phyloP scores from a whole-genome alignment of 2,113 vertebrate species.

The Oxyura jamaicensis region DNA sequence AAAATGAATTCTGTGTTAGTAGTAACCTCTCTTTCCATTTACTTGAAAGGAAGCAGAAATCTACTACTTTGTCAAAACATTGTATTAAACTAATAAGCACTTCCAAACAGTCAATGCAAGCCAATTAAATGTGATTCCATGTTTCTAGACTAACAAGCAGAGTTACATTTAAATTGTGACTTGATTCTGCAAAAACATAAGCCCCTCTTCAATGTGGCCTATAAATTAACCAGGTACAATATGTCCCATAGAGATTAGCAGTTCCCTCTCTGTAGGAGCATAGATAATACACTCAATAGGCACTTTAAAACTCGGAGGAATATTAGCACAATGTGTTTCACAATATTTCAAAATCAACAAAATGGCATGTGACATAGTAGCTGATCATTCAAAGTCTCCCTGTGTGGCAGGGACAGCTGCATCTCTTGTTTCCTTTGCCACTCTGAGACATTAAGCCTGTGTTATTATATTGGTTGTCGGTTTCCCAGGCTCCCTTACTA shows the following conservation, averaged over 20 bases:
- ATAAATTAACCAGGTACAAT: neutral
- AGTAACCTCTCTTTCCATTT: neutral
- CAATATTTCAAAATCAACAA: neutral
- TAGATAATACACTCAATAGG: neutral
- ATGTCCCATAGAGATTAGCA: neutral
- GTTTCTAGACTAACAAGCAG: slow-evolving; percentile 41
- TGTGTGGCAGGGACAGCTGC: neutral
- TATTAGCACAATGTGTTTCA: neutral
- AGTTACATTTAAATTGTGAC: slow-evolving; percentile 6
- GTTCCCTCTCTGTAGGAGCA: neutral
- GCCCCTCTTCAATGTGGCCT: neutral
- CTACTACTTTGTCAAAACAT: slow-evolving; percentile 15
- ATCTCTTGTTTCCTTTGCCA: neutral
- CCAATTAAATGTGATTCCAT: slow-evolving; percentile 22
- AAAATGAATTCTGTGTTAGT: neutral
- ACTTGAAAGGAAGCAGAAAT: neutral
- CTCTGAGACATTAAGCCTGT: neutral
- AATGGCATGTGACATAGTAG: neutral
- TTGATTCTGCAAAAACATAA: neutral
- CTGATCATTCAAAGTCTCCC: neutral
- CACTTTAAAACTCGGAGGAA: neutral
- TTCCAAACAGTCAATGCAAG: slow-evolving; percentile 26
- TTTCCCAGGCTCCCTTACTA: neutral
- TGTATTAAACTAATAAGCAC: slow-evolving; percentile 46
- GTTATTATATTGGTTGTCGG: neutral